Conservation (phyloP, 2,888 invertebrate genomes). For the Drosophila maculinotata region DNA sequence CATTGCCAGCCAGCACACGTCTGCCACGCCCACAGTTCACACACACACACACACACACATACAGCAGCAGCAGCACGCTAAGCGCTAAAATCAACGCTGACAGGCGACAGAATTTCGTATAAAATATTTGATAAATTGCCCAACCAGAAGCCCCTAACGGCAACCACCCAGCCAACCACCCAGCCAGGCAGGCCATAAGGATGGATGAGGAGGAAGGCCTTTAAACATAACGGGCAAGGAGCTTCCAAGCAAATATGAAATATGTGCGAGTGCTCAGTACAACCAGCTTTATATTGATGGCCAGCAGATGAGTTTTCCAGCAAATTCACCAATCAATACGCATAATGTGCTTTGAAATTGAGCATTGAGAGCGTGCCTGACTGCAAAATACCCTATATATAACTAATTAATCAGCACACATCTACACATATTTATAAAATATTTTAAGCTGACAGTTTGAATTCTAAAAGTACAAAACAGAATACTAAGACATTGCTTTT, state of each 20-base stretch:
- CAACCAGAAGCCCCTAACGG: slow-evolving; percentile 18
- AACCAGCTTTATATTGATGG: slow-evolving; percentile 34
- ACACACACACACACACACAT: slow-evolving; percentile 1
- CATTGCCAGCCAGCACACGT: slow-evolving; percentile 41
- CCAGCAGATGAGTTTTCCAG: slow-evolving; percentile 20
- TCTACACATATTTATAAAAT: no score
- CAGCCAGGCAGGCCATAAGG: slow-evolving; percentile 15
- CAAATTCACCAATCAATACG: slow-evolving; percentile 2
- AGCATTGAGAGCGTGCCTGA: not conserved
- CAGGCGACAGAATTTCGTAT: slow-evolving; percentile 63
- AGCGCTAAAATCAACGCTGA: slow-evolving; percentile 77
- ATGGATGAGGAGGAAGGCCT: slow-evolving; percentile 10
- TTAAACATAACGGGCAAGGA: slow-evolving; percentile 30
- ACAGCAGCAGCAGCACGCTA: slow-evolving; percentile 33
- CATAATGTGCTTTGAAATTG: not conserved
- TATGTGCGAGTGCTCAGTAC: slow-evolving; percentile 27
- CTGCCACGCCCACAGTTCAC: slow-evolving; percentile 12
- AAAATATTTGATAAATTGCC: slow-evolving; percentile 72
- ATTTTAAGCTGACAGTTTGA: no score
- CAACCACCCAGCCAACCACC: slow-evolving; percentile 9
- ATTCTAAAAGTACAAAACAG: no score
- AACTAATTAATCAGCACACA: not conserved
- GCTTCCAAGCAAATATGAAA: slow-evolving; percentile 30
- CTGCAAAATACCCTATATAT: not conserved
- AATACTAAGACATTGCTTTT: no score